Conservation (phyloP, 1,140 invertebrate genomes). For the Spodoptera litura region DNA sequence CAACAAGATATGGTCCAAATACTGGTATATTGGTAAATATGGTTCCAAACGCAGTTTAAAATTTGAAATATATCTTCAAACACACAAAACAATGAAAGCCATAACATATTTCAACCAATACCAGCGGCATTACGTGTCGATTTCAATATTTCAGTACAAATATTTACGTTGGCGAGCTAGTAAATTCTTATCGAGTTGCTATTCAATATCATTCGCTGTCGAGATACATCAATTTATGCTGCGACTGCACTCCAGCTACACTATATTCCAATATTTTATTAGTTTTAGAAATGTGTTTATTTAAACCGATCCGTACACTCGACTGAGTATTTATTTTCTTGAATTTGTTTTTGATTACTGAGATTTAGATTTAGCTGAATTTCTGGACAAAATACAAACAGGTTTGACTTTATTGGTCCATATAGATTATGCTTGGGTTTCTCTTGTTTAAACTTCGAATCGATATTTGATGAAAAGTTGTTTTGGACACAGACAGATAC, state of each 20-base stretch:
- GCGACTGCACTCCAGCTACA: conserved; percentile 6
- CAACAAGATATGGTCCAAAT: no score
- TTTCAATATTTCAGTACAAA: conserved; percentile 19
- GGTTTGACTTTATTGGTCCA: no score
- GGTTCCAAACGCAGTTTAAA: not conserved
- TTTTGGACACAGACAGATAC: no score
- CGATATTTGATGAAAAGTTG: no score
- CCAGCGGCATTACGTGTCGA: not conserved
- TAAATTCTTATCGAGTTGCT: conserved; percentile 1
- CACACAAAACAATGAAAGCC: not conserved
- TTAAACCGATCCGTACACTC: not conserved
- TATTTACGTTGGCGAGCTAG: conserved; percentile 1
- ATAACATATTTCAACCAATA: not conserved
- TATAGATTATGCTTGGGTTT: no score
- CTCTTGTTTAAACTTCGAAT: no score
- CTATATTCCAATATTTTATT: conserved; percentile 3
- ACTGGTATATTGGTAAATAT: no score
- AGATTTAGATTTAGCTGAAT: not conserved
- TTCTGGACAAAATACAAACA: no score
- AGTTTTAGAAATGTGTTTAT: conserved; percentile 18
- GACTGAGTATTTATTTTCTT: not conserved
- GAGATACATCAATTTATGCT: conserved; percentile 14
- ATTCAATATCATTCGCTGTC: conserved; percentile 24
- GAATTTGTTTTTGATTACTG: not conserved
- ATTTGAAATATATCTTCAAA: not conserved